Percentiles rank a stretch among this genome's conserved stretches.
Conservation (phyloP, 2,888 invertebrate species). For the Polyploca ridens region DNA sequence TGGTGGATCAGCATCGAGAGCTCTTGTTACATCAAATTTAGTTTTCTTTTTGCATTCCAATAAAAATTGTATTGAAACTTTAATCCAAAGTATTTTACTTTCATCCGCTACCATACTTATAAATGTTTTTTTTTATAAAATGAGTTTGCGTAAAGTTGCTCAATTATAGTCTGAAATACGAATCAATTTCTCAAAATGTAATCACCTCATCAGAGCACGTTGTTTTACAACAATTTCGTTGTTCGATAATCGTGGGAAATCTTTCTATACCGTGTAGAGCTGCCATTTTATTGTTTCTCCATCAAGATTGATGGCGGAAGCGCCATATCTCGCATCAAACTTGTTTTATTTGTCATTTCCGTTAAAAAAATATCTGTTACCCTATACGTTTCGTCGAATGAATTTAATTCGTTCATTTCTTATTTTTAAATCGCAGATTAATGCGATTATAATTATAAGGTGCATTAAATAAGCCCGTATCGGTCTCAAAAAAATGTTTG, state of each 20-base stretch:
- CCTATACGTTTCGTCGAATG: constrained; percentile 32
- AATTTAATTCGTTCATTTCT: constrained; percentile 30
- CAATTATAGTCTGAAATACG: neutral
- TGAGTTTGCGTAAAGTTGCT: too few species aligned
- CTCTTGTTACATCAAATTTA: too few species aligned
- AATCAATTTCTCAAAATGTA: neutral
- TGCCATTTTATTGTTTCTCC: constrained; percentile 61
- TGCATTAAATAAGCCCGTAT: constrained; percentile 38
- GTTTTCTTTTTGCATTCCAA: too few species aligned
- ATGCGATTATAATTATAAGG: constrained; percentile 67
- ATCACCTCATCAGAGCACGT: neutral
- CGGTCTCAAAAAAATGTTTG: constrained; percentile 41
- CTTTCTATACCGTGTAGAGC: constrained; percentile 37
- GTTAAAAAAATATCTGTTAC: constrained; percentile 52
- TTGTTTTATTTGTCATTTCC: constrained; percentile 73
- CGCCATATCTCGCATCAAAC: constrained; percentile 55
- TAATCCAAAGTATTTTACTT: too few species aligned
- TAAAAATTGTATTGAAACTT: too few species aligned
- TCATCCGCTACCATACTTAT: too few species aligned
- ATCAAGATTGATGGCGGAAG: constrained; percentile 77
- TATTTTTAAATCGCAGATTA: constrained; percentile 49
- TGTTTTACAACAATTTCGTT: constrained; percentile 32
- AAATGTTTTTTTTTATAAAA: too few species aligned
- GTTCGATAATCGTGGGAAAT: constrained; percentile 55
- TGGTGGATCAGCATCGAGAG: too few species aligned